phyloP scores from a whole-genome alignment of 2,113 vertebrate genomes.

The Pristiophorus japonicus region DNA sequence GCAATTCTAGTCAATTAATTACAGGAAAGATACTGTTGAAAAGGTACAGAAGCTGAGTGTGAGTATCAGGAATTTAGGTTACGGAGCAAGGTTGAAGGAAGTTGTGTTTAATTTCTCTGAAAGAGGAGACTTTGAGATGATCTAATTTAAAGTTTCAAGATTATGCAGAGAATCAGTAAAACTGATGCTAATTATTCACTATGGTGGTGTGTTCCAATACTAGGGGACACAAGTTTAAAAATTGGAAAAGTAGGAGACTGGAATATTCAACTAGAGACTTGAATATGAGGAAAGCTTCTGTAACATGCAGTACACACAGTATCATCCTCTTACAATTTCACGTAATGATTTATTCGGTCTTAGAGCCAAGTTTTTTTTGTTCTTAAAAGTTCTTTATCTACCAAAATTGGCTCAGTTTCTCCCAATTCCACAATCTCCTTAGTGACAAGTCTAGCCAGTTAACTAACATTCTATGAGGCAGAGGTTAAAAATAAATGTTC shows the following conservation, averaged over 20 bases:
- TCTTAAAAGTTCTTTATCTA: neutral
- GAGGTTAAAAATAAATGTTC: neutral
- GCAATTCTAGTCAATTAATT: constrained; percentile 17
- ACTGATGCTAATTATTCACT: neutral
- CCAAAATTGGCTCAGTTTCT: neutral
- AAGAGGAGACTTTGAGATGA: neutral
- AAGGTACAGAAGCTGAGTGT: neutral
- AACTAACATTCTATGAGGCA: neutral
- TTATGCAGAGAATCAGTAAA: neutral
- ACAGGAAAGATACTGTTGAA: constrained; percentile 7
- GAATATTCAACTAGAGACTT: too few relatives aligned
- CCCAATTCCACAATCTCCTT: neutral
- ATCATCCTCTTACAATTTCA: neutral
- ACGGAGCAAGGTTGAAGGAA: neutral
- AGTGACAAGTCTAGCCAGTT: neutral
- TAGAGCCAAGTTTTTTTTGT: neutral
- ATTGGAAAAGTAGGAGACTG: neutral
- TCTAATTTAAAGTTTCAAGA: neutral
- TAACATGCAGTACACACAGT: too few relatives aligned
- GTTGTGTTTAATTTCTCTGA: neutral
- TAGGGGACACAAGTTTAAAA: neutral
- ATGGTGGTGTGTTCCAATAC: neutral
- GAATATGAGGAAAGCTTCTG: too few relatives aligned
- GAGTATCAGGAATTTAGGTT: neutral
- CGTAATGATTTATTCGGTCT: neutral